Base-by-base conservation (phyloP, 1,140 invertebrate genomes). In the Lasioglossum albipes region DNA sequence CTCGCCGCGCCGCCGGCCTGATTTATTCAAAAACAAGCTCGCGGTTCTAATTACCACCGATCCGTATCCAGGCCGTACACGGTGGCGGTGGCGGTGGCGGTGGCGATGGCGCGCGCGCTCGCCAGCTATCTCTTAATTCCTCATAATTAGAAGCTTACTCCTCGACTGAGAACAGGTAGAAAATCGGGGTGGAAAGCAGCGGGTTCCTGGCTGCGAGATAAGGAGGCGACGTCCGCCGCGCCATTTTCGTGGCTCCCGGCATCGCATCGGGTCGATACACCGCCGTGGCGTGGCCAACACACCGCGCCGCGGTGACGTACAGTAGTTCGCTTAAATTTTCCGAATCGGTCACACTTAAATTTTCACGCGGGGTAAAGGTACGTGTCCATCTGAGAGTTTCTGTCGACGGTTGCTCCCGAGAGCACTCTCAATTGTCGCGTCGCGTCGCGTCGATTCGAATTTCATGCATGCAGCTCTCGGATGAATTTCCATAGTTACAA, bases 261-360 rank as follows among this genome's bases (percentile, higher is more conserved):
- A 52, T 49, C 45, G 41, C n/a, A 10, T 13, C 6, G 22, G 83
- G 69, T 85, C 84, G 83, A 84, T 85, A 84, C 79, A 77, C 57
- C 52, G 27, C 57, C 52, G 27, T 27, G 27, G 27, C 27, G n/a
- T 61, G 27, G 61, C 71, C 62, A 74, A 70, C 45, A 49, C 36
- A 4, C 36, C 36, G 36, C 36, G 36, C 27, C 27, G 36, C 36
- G 36, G 36, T 5, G 5, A 5, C 1, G 2, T 2, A 36, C 36
- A 36, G 36, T 36, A 36, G 36, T 36, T 36, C 36, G 36, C 36
- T 36, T 36, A 36, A 36, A 36, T 36, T 36, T 36, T 36, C 36
- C 36, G 36, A 4, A 36, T 36, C 36, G 1, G 36, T 36, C 36
- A 36, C 36, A 36, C 36, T 5, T 36, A 36, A 36, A 36, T 36